Conservation (phyloP, 2,113 vertebrate genomes). For the Heterotilapia buettikoferi region DNA sequence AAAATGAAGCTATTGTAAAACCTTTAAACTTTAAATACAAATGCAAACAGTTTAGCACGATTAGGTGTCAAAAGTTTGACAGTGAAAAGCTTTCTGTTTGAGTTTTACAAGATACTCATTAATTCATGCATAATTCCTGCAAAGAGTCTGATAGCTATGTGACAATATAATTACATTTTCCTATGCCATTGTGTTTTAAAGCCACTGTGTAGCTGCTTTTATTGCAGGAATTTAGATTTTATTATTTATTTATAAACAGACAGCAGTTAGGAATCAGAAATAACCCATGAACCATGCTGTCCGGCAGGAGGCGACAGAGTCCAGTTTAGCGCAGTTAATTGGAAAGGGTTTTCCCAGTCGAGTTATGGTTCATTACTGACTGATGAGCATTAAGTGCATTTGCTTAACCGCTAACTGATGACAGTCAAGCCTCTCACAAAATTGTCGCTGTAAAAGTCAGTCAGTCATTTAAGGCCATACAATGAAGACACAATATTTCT, state of each 20-base stretch:
- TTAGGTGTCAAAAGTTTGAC: neutral
- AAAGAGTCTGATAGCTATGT: neutral
- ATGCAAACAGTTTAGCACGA: rapidly evolving
- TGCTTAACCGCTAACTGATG: neutral
- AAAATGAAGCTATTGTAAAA: neutral
- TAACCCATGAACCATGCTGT: neutral
- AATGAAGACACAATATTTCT: neutral
- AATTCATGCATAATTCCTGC: neutral
- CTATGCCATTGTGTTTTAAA: neutral
- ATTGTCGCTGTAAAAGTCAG: rapidly evolving
- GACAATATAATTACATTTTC: neutral
- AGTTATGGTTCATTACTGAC: neutral
- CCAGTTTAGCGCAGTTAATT: neutral
- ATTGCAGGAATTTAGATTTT: neutral
- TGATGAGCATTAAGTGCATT: neutral
- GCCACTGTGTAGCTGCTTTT: neutral
- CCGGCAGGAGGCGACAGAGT: neutral
- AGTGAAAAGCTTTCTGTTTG: neutral
- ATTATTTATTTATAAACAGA: neutral
- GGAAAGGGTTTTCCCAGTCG: neutral
- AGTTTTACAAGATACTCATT: neutral
- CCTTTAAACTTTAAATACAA: neutral
- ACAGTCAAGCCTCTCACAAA: neutral
- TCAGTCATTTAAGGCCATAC: rapidly evolving
- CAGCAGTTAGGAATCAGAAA: neutral